Conservation (phyloP, 2,888 invertebrate genomes). For the Galeruca laticollis region DNA sequence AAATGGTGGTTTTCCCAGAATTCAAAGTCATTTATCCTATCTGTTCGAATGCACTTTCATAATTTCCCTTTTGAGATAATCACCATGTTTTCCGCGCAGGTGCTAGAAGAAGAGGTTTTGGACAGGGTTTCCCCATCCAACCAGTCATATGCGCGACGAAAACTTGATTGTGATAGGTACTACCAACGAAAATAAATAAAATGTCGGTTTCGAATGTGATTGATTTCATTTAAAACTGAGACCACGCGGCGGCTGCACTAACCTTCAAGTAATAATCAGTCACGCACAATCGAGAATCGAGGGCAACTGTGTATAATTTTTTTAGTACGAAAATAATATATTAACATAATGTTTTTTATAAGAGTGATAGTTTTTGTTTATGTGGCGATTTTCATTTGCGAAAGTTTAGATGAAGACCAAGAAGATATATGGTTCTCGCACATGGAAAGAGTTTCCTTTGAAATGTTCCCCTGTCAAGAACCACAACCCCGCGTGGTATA, state of each 20-base stretch:
- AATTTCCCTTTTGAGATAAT: too few relatives aligned
- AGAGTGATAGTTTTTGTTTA: conserved; percentile 2
- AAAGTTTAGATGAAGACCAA: not conserved
- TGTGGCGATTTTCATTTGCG: not conserved
- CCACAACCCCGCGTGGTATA: conserved; percentile 20
- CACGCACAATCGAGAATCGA: not conserved
- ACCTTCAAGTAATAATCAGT: not conserved
- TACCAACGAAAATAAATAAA: not conserved
- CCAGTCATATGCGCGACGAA: not conserved
- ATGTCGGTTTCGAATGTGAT: not conserved
- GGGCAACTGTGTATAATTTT: not conserved
- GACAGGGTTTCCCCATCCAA: not conserved
- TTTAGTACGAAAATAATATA: not conserved
- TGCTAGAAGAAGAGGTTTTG: not conserved
- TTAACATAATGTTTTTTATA: not conserved
- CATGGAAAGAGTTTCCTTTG: not conserved
- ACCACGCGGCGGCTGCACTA: not conserved
- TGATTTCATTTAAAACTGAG: not conserved
- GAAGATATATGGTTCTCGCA: not conserved
- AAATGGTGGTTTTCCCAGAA: too few relatives aligned
- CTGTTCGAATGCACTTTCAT: too few relatives aligned
- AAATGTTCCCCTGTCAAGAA: conserved; percentile 17
- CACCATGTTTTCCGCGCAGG: not conserved
- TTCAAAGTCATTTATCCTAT: too few relatives aligned
- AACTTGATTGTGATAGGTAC: not conserved